Base-by-base conservation (phyloP, 2,888 invertebrate genomes). In the Meteorus colon region DNA sequence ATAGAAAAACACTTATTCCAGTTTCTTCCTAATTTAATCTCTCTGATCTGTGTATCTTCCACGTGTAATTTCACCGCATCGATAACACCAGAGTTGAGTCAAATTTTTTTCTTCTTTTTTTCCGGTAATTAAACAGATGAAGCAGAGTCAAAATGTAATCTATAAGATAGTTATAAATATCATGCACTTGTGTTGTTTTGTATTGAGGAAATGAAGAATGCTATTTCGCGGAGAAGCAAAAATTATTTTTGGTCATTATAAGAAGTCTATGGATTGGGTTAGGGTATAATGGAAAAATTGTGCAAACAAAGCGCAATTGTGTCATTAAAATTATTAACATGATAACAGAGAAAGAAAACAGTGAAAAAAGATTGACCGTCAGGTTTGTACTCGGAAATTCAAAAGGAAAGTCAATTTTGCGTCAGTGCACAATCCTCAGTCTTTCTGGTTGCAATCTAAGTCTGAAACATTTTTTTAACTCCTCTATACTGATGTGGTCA, bases 201-300 rank as follows among this genome's bases (percentile, higher is more conserved):
- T 45, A 41, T 19, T n/a, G 63, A 62, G 63, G 8, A 45, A 19
- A 16, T 45, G 48, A 14, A 37, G 16, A 68, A 45, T n/a, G 41
- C 29, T 63, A 12, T 41, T 1, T 37, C 29, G 5, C 5, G 48
- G 45, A 72, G 72, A 79, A 80, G 19, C 2, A 55, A 55, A 19
- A 55, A 55, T 55, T 19, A 55, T 55, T 55, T 55, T 19, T 55
- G 55, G 55, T 55, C 55, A 55, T 55, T 8, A 19, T 55, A n/a
- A 55, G n/a, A 24, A 19, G 74, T 81, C 81, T 81, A 75, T 76
- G 84, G 85, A 86, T 86, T 84, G 84, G 85, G 81, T 83, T 79
- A 79, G 75, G 69, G 12, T 65, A 73, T n/a, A 41, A 59, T 69
- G n/a, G 59, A 34, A 73, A 68, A 68, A 62, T 65, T 81, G 74